A percentile compares a stretch with the other conserved stretches of the same genome.
phyloP scores from a whole-genome alignment of 2,888 invertebrate species.

The Chrysina gloriosa region DNA sequence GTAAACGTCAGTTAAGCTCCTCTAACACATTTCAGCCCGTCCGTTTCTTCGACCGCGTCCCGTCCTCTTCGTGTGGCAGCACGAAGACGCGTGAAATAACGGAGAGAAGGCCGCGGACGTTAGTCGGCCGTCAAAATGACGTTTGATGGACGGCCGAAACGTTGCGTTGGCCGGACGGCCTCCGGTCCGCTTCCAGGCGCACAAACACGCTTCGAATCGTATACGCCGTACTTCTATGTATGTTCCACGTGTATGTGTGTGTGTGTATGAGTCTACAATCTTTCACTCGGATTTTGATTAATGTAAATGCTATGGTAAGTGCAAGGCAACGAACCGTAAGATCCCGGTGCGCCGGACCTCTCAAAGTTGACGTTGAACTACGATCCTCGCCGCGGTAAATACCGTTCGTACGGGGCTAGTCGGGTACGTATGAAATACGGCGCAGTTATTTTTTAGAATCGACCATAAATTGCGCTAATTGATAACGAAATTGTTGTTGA shows the following conservation, averaged over 20 bases:
- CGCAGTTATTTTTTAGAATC: background rate
- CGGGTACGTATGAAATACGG: conserved; percentile 3
- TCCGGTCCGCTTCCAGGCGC: conserved; percentile 2
- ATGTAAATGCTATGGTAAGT: conserved; percentile 29
- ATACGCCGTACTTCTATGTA: background rate
- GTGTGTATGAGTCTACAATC: background rate
- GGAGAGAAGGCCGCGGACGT: conserved; percentile 42
- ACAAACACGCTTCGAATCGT: background rate
- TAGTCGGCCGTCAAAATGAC: conserved; percentile 47
- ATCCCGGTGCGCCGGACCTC: background rate
- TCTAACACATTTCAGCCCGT: background rate
- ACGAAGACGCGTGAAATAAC: conserved; percentile 26
- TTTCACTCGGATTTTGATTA: conserved; percentile 22
- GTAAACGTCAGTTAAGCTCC: background rate
- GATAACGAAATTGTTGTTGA: background rate
- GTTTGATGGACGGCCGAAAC: conserved; percentile 47
- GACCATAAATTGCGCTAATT: conserved; percentile 17
- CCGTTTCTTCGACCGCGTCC: background rate
- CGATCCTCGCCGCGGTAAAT: conserved; percentile 17
- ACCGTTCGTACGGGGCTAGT: background rate
- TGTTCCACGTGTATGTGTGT: background rate
- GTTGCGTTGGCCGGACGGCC: conserved; percentile 37
- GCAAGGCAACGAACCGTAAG: conserved; percentile 26
- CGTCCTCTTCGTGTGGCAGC: background rate
- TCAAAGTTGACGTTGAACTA: conserved; percentile 25